Conservation (phyloP, 2,797 vertebrate species). For the Tapera naevia region DNA sequence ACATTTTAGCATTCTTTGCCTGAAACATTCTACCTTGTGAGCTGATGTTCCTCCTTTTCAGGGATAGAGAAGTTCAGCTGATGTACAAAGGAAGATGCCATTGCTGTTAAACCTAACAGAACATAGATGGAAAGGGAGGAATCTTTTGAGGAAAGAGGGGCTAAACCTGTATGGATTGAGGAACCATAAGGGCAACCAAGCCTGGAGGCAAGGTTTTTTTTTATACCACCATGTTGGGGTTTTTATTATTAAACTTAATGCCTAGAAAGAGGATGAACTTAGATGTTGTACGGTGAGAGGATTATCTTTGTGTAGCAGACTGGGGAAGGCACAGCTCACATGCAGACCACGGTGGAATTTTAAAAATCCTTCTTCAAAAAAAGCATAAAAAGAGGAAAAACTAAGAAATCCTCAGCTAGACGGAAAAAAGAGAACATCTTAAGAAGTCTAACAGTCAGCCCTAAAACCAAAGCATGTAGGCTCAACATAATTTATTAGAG, state of each 20-base stretch:
- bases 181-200: not conserved
- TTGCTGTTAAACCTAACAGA: not conserved
- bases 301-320: conserved; percentile 1
- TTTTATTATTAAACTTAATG: conserved; percentile 10
- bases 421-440: not conserved
- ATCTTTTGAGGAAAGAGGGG: not conserved
- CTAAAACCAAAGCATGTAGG: not conserved
- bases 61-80: not conserved
- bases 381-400: not conserved
- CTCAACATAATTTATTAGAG: not conserved
- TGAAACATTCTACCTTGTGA: not conserved
- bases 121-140: not conserved
- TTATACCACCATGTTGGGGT: not conserved
- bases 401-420: conserved; percentile 3
- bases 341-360: not conserved
- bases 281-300: not conserved
- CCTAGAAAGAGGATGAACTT: conserved; percentile 30
- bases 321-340: not conserved
- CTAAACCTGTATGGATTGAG: not conserved
- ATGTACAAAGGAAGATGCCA: not conserved
- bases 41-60: not conserved
- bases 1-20: not conserved
- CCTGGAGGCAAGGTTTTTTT: not conserved
- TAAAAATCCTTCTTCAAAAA: not conserved
- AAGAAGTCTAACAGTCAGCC: not conserved